Percentiles rank a stretch among this genome's conserved stretches.
Conservation (phyloP, 1,140 invertebrate species). For the Thaumatotibia leucotreta region DNA sequence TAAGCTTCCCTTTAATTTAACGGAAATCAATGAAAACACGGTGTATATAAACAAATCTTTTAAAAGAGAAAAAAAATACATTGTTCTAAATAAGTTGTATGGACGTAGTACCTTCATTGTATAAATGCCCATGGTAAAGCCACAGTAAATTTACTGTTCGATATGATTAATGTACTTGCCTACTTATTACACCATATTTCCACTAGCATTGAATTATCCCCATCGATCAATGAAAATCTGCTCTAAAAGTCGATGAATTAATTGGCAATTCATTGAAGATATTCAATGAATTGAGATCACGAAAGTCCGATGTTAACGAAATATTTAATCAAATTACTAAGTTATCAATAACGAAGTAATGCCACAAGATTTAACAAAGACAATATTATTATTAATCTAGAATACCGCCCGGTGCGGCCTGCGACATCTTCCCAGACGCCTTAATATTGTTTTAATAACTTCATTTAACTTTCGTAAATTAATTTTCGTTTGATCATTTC, state of each 20-base stretch:
- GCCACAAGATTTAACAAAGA: constrained; percentile 6
- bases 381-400: constrained; percentile 24
- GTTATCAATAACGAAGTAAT: neutral
- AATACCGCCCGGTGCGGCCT: constrained; percentile 28
- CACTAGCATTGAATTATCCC: no score
- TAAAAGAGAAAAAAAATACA: no score
- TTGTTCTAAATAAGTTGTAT: no score
- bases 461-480: constrained; percentile 61
- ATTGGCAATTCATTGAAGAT: neutral
- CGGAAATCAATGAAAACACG: no score
- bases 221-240: no score
- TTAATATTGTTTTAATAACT: constrained; percentile 43
- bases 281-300: neutral
- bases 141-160: no score
- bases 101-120: no score
- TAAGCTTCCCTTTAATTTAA: no score
- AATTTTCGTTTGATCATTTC: constrained; percentile 70
- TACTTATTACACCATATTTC: no score
- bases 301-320: neutral
- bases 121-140: no score
- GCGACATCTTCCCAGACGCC: constrained; percentile 25
- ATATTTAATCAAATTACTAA: neutral
- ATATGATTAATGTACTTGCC: no score
- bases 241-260: neutral
- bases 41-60: no score